Conservation (phyloP, 1,140 invertebrate species). For the Drosophila lacertosa region DNA sequence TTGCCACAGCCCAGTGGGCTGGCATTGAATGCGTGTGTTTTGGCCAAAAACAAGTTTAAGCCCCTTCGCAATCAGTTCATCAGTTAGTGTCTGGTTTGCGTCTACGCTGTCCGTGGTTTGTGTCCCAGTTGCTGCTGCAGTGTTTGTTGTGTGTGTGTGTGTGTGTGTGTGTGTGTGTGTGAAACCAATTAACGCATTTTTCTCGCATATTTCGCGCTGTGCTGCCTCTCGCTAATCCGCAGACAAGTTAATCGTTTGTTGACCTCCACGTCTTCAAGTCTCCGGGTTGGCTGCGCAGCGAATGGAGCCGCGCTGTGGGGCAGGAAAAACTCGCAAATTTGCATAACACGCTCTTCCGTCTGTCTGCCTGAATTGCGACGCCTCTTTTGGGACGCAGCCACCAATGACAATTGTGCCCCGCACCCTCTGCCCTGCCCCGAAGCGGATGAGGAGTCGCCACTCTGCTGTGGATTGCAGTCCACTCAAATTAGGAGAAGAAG, state of each 20-base stretch:
- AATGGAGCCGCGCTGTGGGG: neutral
- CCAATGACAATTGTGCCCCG: slow-evolving; percentile 20
- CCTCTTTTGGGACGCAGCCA: slow-evolving; percentile 18
- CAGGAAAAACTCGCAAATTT: slow-evolving; percentile 58
- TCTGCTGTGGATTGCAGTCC: slow-evolving; percentile 1
- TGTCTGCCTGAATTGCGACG: slow-evolving; percentile 13
- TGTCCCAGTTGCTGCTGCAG: slow-evolving; percentile 13
- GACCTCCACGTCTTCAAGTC: slow-evolving; percentile 46
- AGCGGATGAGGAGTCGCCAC: neutral
- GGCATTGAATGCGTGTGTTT: slow-evolving; percentile 18
- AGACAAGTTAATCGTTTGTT: slow-evolving; percentile 82
- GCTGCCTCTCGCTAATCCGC: slow-evolving; percentile 58
- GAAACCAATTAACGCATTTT: slow-evolving; percentile 58
- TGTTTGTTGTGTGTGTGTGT: no score
- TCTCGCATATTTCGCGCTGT: slow-evolving; percentile 27
- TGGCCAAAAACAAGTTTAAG: slow-evolving; percentile 12
- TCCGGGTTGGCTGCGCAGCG: neutral
- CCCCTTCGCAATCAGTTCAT: slow-evolving; percentile 29
- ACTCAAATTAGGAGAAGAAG: slow-evolving; percentile 1
- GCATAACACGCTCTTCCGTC: slow-evolving; percentile 54
- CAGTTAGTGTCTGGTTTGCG: slow-evolving; percentile 32
- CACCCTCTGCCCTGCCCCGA: no score
- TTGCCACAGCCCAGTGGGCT: slow-evolving; percentile 2
- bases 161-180: slow-evolving; percentile 16
- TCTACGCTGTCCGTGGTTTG: slow-evolving; percentile 34